Evolutionary conservation across 2,113 vertebrate genomes (phyloP).

Genomic region (Sardina pilchardus): DNA sequence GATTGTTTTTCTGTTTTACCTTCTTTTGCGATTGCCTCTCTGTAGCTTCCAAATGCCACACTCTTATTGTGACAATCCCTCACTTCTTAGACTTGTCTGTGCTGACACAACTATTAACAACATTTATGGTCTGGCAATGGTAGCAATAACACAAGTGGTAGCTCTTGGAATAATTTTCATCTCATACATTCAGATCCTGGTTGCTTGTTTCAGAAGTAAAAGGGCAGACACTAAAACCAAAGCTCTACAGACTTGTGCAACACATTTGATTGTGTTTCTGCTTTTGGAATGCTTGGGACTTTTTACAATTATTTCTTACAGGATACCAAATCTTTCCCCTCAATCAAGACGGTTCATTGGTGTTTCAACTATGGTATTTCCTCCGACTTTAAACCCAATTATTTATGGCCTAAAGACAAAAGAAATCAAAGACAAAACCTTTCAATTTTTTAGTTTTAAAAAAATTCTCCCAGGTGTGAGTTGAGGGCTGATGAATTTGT

Average conservation of each 20-base stretch:
- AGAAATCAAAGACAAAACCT: constrained; percentile 19
- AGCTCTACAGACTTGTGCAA: constrained; percentile 21
- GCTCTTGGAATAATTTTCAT: background rate
- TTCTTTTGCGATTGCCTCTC: constrained; percentile 66
- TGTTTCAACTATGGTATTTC: background rate
- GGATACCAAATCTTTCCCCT: background rate
- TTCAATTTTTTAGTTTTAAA: background rate
- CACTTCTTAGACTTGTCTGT: constrained; percentile 64
- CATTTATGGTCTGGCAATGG: constrained; percentile 49
- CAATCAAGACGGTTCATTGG: background rate
- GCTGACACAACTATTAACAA: constrained; percentile 64
- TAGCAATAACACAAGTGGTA: background rate
- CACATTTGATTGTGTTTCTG: constrained; percentile 13
- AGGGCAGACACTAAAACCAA: background rate
- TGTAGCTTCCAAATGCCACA: constrained; percentile 59
- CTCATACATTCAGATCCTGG: constrained; percentile 14
- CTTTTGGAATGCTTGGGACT: constrained; percentile 19
- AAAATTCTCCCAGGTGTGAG: background rate
- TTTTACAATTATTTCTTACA: background rate
- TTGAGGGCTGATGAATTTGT: background rate
- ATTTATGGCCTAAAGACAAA: constrained; percentile 21
- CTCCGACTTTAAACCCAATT: constrained; percentile 13
- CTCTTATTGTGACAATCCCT: constrained; percentile 67
- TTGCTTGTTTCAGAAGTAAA: constrained; percentile 14
- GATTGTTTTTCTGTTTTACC: constrained; percentile 58